phyloP scores from a whole-genome alignment of 1,140 invertebrate species.

The Drosophila orena region DNA sequence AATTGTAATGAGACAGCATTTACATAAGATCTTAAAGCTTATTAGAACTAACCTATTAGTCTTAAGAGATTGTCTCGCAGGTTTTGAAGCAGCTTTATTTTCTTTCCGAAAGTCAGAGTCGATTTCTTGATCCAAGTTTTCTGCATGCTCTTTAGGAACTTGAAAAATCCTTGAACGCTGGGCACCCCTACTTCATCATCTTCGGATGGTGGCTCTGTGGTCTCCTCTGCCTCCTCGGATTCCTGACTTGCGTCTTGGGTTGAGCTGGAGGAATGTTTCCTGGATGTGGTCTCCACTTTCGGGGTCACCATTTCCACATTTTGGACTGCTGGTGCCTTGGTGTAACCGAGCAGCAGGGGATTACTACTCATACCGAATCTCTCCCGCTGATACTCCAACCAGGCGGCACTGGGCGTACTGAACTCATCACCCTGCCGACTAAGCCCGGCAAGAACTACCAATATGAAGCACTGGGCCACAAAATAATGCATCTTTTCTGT shows the following conservation, averaged over 20 bases:
- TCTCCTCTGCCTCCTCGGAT: constrained; percentile 30
- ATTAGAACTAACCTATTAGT: constrained; percentile 86
- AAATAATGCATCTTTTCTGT: constrained; percentile 41
- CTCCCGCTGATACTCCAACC: constrained; percentile 76
- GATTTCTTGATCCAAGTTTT: constrained; percentile 86
- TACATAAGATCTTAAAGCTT: too few relatives aligned
- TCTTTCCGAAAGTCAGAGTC: constrained; percentile 85
- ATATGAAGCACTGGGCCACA: constrained; percentile 25
- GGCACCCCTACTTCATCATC: constrained; percentile 48
- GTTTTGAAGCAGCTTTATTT: constrained; percentile 86
- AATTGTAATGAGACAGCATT: too few relatives aligned
- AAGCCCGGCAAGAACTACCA: constrained; percentile 25
- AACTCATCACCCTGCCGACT: constrained; percentile 40
- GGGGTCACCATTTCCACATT: constrained; percentile 42
- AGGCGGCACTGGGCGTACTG: constrained; percentile 70
- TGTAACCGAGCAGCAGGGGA: constrained; percentile 25
- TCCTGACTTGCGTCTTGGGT: constrained; percentile 23
- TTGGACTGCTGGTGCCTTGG: constrained; percentile 4
- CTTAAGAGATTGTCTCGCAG: constrained; percentile 86
- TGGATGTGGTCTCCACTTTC: constrained; percentile 68
- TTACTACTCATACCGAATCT: constrained; percentile 53
- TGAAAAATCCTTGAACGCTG: constrained; percentile 80
- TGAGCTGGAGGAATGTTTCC: constrained; percentile 44
- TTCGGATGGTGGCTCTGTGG: constrained; percentile 32
- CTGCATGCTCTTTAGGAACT: constrained; percentile 86